A percentile compares a stretch with the other conserved stretches of the same genome.
Conservation (phyloP, 1,140 invertebrate genomes). For the Brachionus paranguensis region DNA sequence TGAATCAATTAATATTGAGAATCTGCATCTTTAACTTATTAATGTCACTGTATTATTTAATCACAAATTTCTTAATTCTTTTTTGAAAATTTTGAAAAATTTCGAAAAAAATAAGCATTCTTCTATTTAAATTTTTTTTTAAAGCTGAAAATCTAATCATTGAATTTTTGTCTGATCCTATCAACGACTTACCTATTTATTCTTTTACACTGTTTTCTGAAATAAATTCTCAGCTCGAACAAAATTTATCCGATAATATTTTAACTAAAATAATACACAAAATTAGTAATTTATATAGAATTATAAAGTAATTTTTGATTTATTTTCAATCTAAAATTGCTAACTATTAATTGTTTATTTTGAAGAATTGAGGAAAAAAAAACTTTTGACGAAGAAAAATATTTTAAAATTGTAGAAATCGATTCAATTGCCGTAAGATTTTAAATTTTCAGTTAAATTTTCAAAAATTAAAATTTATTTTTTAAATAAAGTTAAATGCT, state of each 20-base stretch:
- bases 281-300: not conserved
- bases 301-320: constrained; percentile 21
- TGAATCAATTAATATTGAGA: too few species aligned
- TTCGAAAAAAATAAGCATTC: not conserved
- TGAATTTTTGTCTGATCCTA: constrained; percentile 2
- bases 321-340: too few species aligned
- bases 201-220: constrained; percentile 3
- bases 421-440: not conserved
- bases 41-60: too few species aligned
- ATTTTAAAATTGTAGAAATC: not conserved
- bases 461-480: not conserved
- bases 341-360: not conserved
- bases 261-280: not conserved
- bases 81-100: not conserved
- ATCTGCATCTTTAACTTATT: too few species aligned
- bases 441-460: not conserved
- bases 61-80: too few species aligned
- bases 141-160: constrained; percentile 11
- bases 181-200: constrained; percentile 27
- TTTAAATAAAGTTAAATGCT: not conserved
- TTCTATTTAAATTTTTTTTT: not conserved
- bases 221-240: not conserved
- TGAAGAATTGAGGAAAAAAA: constrained; percentile 27
- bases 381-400: constrained; percentile 16
- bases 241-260: not conserved